phyloP scores from a whole-genome alignment of 2,888 invertebrate species.

The Platynereis dumerilii region DNA sequence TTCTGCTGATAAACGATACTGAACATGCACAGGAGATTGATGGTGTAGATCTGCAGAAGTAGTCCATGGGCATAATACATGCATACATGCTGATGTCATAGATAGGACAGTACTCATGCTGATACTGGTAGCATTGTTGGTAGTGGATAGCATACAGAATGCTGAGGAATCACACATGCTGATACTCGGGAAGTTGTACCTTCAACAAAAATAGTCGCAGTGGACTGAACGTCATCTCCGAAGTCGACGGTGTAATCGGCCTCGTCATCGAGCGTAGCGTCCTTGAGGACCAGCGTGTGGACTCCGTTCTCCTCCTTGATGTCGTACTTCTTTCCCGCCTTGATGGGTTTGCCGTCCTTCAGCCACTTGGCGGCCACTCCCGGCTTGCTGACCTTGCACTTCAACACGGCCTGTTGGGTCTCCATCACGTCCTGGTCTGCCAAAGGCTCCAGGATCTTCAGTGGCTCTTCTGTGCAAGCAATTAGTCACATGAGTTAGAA shows the following conservation, averaged over 20 bases:
- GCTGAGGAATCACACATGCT: too few species aligned
- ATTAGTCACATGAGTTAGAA: constrained; percentile 92
- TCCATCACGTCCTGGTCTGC: constrained; percentile 42
- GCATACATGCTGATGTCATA: too few species aligned
- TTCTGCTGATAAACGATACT: too few species aligned
- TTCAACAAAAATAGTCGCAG: constrained; percentile 30
- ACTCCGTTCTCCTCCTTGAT: constrained; percentile 36
- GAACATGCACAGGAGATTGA: too few species aligned
- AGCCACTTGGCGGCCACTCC: constrained; percentile 85
- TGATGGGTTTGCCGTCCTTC: constrained; percentile 89
- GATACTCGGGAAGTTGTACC: constrained; percentile 7
- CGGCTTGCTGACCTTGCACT: constrained; percentile 80
- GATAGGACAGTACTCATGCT: too few species aligned
- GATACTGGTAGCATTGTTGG: too few species aligned
- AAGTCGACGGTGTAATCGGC: constrained; percentile 42
- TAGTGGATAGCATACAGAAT: too few species aligned
- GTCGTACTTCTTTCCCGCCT: constrained; percentile 62
- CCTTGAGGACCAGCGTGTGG: constrained; percentile 50
- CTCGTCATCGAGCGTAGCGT: constrained; percentile 57
- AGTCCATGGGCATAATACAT: too few species aligned
- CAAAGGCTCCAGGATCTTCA: constrained; percentile 42
- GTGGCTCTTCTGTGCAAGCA: constrained; percentile 47
- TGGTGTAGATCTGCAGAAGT: too few species aligned
- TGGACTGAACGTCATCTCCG: constrained; percentile 21
- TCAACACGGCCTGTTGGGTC: constrained; percentile 47